Evolutionary conservation across 2,113 vertebrate species (phyloP).

Genomic region (Colinus virginianus): DNA sequence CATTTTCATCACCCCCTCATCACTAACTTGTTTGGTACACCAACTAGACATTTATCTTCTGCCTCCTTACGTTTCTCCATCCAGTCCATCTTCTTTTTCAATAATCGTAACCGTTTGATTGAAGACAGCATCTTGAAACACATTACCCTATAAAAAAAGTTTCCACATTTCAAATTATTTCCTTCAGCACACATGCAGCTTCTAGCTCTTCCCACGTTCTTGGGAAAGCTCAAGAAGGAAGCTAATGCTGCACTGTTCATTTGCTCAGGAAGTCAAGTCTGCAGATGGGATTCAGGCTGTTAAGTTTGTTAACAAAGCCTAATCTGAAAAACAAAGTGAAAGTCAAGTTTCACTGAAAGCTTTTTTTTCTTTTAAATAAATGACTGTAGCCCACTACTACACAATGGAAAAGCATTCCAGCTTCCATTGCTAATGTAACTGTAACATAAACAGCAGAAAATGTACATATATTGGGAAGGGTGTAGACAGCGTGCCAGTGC

Average conservation of each 20-base stretch:
- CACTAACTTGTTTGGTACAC: neutral
- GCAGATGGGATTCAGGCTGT: neutral
- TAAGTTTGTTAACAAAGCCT: neutral
- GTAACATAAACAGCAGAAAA: neutral
- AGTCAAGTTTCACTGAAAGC: neutral
- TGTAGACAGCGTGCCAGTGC: neutral
- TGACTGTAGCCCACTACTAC: neutral
- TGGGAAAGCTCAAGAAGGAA: too few relatives aligned
- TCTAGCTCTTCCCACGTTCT: neutral
- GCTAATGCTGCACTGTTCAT: too few relatives aligned
- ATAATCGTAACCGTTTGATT: conserved; percentile 98
- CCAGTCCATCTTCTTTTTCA: conserved; percentile 93
- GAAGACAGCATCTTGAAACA: conserved; percentile 98
- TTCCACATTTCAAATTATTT: neutral
- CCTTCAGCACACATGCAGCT: neutral
- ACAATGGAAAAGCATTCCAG: neutral
- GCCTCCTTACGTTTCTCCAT: conserved; percentile 94
- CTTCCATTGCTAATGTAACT: neutral
- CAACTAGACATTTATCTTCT: neutral
- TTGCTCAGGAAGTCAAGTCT: neutral
- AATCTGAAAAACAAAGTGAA: neutral
- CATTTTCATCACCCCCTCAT: neutral
- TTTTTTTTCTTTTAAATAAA: neutral
- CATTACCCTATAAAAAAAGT: conserved; percentile 83
- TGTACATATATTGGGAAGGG: neutral